Conservation (phyloP, 2,888 invertebrate species). For the Apotomis betuletana region DNA sequence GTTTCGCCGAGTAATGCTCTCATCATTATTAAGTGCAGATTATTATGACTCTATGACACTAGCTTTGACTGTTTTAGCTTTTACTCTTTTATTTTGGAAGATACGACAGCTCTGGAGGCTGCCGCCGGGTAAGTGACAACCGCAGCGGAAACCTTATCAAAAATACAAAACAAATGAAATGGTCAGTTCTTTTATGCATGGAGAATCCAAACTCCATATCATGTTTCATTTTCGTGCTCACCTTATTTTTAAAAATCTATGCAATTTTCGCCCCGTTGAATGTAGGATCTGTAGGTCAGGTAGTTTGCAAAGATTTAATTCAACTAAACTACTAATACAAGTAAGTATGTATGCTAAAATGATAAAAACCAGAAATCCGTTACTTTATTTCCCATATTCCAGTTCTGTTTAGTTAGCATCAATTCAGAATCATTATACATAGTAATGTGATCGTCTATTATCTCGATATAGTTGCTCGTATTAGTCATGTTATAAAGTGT, state of each 20-base stretch:
- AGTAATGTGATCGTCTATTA: not conserved
- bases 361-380: too few species aligned
- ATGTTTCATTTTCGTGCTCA: slow-evolving; percentile 7
- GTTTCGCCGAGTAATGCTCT: not conserved
- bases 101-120: slow-evolving; percentile 38
- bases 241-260: not conserved
- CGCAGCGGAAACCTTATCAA: not conserved
- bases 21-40: not conserved
- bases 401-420: not conserved
- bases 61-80: not conserved
- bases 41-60: not conserved
- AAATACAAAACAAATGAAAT: not conserved
- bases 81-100: slow-evolving; percentile 31
- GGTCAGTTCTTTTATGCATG: not conserved
- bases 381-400: too few species aligned
- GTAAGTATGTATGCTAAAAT: too few species aligned
- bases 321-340: too few species aligned
- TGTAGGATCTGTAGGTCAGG: not conserved
- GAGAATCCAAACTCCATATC: slow-evolving; percentile 1
- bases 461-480: not conserved
- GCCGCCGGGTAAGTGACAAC: slow-evolving; percentile 47
- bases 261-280: not conserved
- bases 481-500: too few species aligned
- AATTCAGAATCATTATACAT: not conserved
- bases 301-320: not conserved